A percentile compares a stretch with the other conserved stretches of the same genome.
phyloP scores from a whole-genome alignment of 2,797 vertebrate genomes.

The Hydrocynus forskahlii region DNA sequence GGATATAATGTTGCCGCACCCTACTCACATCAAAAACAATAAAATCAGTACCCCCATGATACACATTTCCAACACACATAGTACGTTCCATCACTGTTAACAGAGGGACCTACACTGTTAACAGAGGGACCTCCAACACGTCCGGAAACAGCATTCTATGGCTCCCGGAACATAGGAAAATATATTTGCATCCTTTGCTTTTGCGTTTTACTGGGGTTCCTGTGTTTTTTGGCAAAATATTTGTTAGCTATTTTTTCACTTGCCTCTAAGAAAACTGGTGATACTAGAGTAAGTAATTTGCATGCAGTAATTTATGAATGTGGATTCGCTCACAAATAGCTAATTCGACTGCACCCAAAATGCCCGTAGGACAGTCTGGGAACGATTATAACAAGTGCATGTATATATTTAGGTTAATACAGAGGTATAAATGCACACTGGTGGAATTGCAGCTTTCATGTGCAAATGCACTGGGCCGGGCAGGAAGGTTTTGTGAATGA shows the following conservation, averaged over 20 bases:
- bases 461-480: neutral
- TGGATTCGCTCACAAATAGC: neutral
- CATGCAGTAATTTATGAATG: conserved; percentile 1
- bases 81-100: no score
- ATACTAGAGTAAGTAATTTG: neutral
- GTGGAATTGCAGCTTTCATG: neutral
- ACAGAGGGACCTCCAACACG: no score
- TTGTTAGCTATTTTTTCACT: neutral
- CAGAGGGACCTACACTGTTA: no score
- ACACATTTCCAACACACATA: no score
- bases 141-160: no score
- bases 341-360: neutral
- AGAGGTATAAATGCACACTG: neutral
- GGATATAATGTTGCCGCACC: no score
- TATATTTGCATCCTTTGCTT: no score
- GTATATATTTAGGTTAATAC: neutral
- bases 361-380: neutral
- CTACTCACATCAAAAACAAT: no score
- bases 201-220: neutral
- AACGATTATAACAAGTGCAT: neutral
- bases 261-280: neutral
- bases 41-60: no score
- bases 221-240: neutral
- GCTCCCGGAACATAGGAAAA: no score
- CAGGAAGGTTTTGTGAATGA: neutral